Evolutionary conservation across 2,113 vertebrate species (phyloP).

Genomic region (Vombatus ursinus): DNA sequence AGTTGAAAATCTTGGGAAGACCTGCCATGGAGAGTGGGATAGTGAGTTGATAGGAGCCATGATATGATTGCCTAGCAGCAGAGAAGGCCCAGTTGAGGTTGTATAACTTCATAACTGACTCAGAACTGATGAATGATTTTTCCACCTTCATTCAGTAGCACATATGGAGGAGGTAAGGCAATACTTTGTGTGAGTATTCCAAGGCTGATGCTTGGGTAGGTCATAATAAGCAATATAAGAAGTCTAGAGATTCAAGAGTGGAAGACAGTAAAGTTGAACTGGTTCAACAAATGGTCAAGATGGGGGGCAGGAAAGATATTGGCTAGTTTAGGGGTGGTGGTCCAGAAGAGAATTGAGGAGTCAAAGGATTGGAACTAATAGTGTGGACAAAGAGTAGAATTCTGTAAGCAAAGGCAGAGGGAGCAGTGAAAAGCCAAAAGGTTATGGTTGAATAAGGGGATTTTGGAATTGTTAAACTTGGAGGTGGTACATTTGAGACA

Average conservation of each 20-base stretch:
- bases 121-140: not conserved
- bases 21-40: not conserved
- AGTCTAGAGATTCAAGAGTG: not conserved
- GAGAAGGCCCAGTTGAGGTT: not conserved
- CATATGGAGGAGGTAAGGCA: not conserved
- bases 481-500: no score
- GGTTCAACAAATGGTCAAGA: no score
- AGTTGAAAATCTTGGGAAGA: not conserved
- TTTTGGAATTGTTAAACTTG: no score
- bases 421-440: no score
- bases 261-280: not conserved
- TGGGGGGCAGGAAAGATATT: no score
- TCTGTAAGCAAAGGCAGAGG: no score
- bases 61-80: not conserved
- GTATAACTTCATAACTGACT: not conserved
- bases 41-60: not conserved
- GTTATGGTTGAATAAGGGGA: no score
- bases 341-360: no score
- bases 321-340: no score
- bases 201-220: not conserved
- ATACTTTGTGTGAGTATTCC: not conserved
- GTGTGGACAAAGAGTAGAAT: no score
- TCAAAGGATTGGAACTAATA: no score
- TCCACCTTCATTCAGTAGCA: not conserved
- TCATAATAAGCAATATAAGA: not conserved